Evolutionary conservation across 2,888 invertebrate genomes (phyloP).

Genomic region (Volucella zonaria): DNA sequence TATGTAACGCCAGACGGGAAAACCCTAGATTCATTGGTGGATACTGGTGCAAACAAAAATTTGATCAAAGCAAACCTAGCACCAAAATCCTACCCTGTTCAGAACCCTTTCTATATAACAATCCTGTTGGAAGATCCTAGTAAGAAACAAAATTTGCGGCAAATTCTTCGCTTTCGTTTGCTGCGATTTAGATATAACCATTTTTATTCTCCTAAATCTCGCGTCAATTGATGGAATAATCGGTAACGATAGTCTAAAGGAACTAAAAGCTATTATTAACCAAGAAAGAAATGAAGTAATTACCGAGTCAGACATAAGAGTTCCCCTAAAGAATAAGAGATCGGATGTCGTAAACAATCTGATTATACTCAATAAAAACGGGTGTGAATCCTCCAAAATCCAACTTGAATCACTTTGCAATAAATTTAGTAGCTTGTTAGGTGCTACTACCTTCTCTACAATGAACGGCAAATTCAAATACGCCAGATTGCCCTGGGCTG

Average conservation of each 20-base stretch:
- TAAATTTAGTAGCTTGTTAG: constrained; percentile 6
- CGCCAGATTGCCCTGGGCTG: no score
- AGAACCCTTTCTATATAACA: constrained; percentile 13
- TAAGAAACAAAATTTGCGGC: constrained; percentile 17
- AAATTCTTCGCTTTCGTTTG: constrained; percentile 31
- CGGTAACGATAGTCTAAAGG: no score
- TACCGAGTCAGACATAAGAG: neutral
- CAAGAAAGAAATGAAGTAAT: constrained; percentile 4
- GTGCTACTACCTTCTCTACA: no score
- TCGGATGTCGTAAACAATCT: neutral
- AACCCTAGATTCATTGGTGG: constrained; percentile 12
- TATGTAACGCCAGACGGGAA: constrained; percentile 26
- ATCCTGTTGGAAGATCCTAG: constrained; percentile 6
- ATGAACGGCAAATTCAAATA: no score
- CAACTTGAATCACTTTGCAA: constrained; percentile 5
- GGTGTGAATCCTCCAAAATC: neutral
- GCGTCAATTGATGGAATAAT: constrained; percentile 15
- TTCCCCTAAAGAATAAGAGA: constrained; percentile 1
- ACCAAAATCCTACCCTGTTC: constrained; percentile 3
- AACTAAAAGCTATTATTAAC: constrained; percentile 10
- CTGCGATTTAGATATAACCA: constrained; percentile 2
- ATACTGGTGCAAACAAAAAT: constrained; percentile 2
- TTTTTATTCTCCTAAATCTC: constrained; percentile 6
- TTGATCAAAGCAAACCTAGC: constrained; percentile 30
- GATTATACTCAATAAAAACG: neutral